Evolutionary conservation across 2,113 vertebrate species (phyloP).

Genomic region (Pteropus alecto): DNA sequence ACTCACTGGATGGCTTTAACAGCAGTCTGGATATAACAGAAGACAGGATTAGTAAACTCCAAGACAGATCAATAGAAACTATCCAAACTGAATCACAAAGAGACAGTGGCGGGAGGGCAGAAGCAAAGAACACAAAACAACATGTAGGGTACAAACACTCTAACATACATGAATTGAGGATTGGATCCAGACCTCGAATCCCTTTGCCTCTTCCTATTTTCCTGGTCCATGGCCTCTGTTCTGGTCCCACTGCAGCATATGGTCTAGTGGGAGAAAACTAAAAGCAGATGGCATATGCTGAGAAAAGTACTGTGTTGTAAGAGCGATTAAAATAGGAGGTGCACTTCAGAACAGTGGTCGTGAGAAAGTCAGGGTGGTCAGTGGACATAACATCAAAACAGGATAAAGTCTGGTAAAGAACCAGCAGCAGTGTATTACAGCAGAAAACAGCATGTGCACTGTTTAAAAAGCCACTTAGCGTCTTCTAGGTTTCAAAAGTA

Average conservation of each 20-base stretch:
- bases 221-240: background rate
- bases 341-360: background rate
- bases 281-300: background rate
- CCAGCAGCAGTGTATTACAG: background rate
- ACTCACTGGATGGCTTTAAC: background rate
- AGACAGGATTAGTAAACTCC: background rate
- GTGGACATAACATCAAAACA: background rate
- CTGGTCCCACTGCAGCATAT: background rate
- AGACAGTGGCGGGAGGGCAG: background rate
- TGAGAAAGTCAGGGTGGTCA: background rate
- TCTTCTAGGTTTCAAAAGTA: background rate
- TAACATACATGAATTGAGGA: background rate
- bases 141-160: background rate
- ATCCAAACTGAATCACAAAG: background rate
- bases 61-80: background rate
- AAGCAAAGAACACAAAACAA: background rate
- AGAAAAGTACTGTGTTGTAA: background rate
- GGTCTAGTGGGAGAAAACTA: background rate
- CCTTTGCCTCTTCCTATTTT: background rate
- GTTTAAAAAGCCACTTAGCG: background rate
- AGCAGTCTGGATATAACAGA: background rate
- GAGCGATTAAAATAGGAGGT: background rate
- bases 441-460: background rate
- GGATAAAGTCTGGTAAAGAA: background rate
- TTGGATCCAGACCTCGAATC: background rate